These are phyloP conservation scores for Agrypnus murinus DNA, from an alignment of 2,888 invertebrate species.

Conservation along the genomic window DNA sequence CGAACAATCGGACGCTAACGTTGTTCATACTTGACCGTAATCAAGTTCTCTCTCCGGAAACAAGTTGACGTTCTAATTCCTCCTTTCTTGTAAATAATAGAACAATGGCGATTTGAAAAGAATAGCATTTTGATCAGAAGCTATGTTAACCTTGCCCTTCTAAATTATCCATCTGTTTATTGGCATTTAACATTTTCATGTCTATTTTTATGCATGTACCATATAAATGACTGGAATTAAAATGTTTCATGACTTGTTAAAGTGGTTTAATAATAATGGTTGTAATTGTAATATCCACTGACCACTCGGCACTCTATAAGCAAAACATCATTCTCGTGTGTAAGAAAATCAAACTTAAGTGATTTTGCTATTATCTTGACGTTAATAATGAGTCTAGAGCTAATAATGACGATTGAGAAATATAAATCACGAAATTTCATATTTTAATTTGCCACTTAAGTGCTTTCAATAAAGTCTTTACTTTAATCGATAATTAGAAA, in stretches of 20 bases:
- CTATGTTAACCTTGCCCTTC: conserved; percentile 17
- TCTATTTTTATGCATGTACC: neutral
- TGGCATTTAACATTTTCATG: conserved; percentile 7
- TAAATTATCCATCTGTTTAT: conserved; percentile 22
- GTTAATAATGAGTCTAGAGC: no score
- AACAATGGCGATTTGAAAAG: conserved; percentile 23
- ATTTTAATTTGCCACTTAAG: no score
- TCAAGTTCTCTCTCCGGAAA: conserved; percentile 21
- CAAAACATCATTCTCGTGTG: no score
- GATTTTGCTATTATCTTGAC: no score
- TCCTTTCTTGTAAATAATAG: conserved; percentile 10
- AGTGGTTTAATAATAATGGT: neutral
- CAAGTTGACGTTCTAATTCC: conserved; percentile 4
- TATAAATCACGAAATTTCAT: no score
- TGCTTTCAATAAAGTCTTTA: neutral
- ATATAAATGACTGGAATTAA: conserved; percentile 6
- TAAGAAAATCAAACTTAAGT: no score
- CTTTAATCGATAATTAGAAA: no score
- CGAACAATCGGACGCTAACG: neutral
- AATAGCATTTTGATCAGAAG: conserved; percentile 15
- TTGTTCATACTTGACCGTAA: conserved; percentile 29
- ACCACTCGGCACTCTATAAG: no score
- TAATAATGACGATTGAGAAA: no score
- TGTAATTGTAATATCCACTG: no score
- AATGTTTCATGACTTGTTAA: neutral